Evolutionary conservation across 2,888 invertebrate species (phyloP).

Genomic region (Eupeodes luniger): DNA sequence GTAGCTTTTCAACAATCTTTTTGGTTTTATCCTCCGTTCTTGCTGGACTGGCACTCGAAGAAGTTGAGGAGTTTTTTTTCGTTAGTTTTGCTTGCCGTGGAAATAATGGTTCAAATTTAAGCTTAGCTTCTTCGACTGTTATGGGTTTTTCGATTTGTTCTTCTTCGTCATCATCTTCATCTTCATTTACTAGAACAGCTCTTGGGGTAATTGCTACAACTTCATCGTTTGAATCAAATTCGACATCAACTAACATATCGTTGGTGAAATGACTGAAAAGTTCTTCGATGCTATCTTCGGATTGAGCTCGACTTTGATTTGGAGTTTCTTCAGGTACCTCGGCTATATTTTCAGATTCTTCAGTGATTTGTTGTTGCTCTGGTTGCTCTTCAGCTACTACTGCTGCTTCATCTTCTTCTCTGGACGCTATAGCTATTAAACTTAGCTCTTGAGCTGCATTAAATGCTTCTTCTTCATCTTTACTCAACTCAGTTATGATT

Average conservation of each 20-base stretch:
- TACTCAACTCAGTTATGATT: conserved; percentile 78
- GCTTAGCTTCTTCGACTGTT: conserved; percentile 44
- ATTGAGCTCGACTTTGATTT: conserved; percentile 79
- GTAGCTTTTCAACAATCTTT: conserved; percentile 80
- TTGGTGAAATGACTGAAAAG: conserved; percentile 82
- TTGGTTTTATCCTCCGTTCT: conserved; percentile 80
- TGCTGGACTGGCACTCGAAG: conserved; percentile 80
- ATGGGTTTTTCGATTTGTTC: conserved; percentile 26
- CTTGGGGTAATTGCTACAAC: conserved; percentile 80
- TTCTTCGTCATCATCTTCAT: conserved; percentile 22
- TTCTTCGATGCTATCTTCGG: conserved; percentile 83
- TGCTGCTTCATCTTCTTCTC: neutral
- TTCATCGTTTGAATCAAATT: conserved; percentile 83
- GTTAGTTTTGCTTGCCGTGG: conserved; percentile 80
- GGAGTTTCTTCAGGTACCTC: conserved; percentile 78
- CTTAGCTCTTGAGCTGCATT: conserved; percentile 28
- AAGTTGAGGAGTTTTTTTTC: conserved; percentile 81
- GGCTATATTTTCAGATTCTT: conserved; percentile 49
- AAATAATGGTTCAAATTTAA: conserved; percentile 77
- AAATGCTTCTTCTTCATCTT: conserved; percentile 31
- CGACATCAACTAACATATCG: conserved; percentile 82
- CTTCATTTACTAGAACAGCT: conserved; percentile 53
- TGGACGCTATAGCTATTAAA: conserved; percentile 30
- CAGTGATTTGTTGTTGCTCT: conserved; percentile 19
- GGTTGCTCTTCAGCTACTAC: neutral